These are phyloP conservation scores for Athrips mouffetella DNA, from an alignment of 2,888 invertebrate species.

Conservation along the genomic window DNA sequence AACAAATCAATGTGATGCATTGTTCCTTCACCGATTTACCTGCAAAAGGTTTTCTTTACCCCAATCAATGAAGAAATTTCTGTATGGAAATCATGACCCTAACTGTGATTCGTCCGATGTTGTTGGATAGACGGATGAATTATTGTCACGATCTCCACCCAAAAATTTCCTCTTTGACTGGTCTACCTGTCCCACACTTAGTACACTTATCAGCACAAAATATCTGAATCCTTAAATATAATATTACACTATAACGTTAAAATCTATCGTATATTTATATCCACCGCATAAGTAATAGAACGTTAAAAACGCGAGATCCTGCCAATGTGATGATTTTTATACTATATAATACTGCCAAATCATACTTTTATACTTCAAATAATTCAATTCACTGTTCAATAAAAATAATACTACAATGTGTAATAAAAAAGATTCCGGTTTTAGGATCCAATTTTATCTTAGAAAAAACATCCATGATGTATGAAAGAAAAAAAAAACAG, in stretches of 20 bases:
- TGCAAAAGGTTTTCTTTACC: too few species aligned
- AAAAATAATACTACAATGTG: constrained; percentile 45
- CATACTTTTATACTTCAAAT: constrained; percentile 18
- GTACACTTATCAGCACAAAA: constrained; percentile 37
- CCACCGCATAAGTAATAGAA: constrained; percentile 63
- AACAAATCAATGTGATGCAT: too few species aligned
- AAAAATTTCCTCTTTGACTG: not conserved
- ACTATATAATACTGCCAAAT: constrained; percentile 69
- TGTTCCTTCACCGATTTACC: too few species aligned
- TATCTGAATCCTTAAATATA: constrained; percentile 65
- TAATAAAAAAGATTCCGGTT: too few species aligned
- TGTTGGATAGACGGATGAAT: too few species aligned
- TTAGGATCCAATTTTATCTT: too few species aligned
- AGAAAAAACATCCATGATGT: too few species aligned
- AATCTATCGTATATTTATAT: constrained; percentile 74
- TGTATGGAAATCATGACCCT: too few species aligned
- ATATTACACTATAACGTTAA: constrained; percentile 59
- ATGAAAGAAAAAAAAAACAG: too few species aligned
- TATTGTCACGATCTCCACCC: too few species aligned
- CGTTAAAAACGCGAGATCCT: constrained; percentile 63
- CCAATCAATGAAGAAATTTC: too few species aligned
- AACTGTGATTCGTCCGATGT: too few species aligned
- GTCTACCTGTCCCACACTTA: not conserved
- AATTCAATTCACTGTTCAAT: constrained; percentile 29
- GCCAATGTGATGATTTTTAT: constrained; percentile 48